phyloP scores from a whole-genome alignment of 2,888 invertebrate species.

The Heteropelma amictum region DNA sequence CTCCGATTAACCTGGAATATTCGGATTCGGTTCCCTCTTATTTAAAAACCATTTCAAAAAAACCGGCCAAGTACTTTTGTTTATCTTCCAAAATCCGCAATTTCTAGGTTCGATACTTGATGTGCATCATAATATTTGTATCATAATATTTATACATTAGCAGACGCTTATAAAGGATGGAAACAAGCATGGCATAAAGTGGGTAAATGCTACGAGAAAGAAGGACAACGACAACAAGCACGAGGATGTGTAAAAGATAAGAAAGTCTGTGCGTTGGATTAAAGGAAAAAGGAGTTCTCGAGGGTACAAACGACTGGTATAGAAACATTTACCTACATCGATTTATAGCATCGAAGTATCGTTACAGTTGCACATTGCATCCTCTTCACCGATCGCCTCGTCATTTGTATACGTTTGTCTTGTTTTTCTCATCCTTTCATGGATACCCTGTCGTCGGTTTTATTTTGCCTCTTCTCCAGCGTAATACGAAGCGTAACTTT shows the following conservation, averaged over 20 bases:
- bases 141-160: too few species aligned
- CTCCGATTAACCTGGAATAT: too few species aligned
- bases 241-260: neutral
- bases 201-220: constrained; percentile 65
- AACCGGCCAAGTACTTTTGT: too few species aligned
- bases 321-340: constrained; percentile 68
- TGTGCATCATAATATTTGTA: too few species aligned
- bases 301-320: constrained; percentile 53
- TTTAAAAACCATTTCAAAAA: too few species aligned
- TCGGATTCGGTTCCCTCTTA: too few species aligned
- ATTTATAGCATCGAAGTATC: constrained; percentile 65
- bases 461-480: neutral
- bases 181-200: constrained; percentile 49
- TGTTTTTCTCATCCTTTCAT: constrained; percentile 4
- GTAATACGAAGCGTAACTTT: too few species aligned
- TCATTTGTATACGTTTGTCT: neutral
- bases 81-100: too few species aligned
- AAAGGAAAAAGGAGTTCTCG: constrained; percentile 46
- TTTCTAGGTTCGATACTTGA: too few species aligned
- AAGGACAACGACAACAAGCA: constrained; percentile 58
- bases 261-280: constrained; percentile 4
- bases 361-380: constrained; percentile 48
- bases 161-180: constrained; percentile 10
- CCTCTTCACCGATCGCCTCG: constrained; percentile 5
- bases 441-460: neutral